phyloP scores from a whole-genome alignment of 2,888 invertebrate genomes.

The Trachelus iudaicus region DNA sequence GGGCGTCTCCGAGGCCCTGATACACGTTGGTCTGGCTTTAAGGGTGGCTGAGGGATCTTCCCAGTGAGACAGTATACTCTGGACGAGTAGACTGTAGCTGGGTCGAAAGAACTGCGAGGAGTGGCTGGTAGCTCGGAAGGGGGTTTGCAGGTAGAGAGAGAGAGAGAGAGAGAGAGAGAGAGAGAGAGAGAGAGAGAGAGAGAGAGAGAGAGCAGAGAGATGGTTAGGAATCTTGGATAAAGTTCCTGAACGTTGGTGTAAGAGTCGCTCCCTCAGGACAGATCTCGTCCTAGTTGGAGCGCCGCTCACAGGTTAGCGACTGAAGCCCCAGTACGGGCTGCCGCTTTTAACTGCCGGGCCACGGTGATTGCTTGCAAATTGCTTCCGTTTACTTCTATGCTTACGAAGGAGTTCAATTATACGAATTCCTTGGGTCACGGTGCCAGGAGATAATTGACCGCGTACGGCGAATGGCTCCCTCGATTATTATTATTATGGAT shows the following conservation, averaged over 20 bases:
- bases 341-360: constrained; percentile 49
- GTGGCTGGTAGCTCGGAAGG: neutral
- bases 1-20: neutral
- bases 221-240: constrained; percentile 27
- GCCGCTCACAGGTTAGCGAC: constrained; percentile 50
- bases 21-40: neutral
- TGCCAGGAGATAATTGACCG: neutral
- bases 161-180: too few relatives aligned
- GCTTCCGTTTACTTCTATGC: constrained; percentile 1
- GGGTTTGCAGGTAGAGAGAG: neutral
- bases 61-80: neutral
- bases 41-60: neutral
- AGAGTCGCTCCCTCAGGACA: constrained; percentile 50
- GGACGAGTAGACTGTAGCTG: neutral
- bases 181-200: too few relatives aligned
- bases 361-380: constrained; percentile 54
- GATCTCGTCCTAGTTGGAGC: constrained; percentile 49
- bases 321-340: constrained; percentile 33
- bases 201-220: neutral
- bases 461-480: neutral
- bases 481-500: neutral
- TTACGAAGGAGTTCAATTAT: constrained; percentile 1
- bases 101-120: neutral
- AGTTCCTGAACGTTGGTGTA: constrained; percentile 42
- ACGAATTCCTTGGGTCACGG: neutral